Evolutionary conservation across 2,113 vertebrate species (phyloP).

Genomic region (Psammodynastes pulverulentus): DNA sequence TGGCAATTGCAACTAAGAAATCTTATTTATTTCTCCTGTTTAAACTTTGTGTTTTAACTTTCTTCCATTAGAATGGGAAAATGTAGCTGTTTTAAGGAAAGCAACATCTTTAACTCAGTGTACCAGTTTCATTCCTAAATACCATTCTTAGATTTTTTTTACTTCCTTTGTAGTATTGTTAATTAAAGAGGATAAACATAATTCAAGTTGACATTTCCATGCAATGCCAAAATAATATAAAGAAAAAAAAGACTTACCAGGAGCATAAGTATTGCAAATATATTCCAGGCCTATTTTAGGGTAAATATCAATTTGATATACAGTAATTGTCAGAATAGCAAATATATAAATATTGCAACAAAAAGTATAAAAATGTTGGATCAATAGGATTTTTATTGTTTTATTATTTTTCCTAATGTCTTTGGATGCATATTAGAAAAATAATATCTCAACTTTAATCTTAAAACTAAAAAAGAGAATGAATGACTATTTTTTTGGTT

Average conservation of each 20-base stretch:
- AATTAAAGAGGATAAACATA: constrained; percentile 53
- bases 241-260: constrained; percentile 29
- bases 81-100: constrained; percentile 12
- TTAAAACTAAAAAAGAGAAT: constrained; percentile 58
- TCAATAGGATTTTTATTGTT: constrained; percentile 58
- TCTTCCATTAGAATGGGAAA: constrained; percentile 58
- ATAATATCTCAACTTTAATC: constrained; percentile 59
- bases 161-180: constrained; percentile 52
- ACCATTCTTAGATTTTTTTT: constrained; percentile 43
- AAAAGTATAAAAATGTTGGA: constrained; percentile 62
- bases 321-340: constrained; percentile 51
- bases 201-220: constrained; percentile 58
- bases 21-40: constrained; percentile 73
- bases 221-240: constrained; percentile 32
- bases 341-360: constrained; percentile 57
- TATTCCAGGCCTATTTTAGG: constrained; percentile 53
- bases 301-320: constrained; percentile 58
- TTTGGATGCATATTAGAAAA: constrained; percentile 60
- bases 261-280: constrained; percentile 54
- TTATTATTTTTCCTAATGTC: constrained; percentile 45
- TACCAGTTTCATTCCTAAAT: constrained; percentile 25
- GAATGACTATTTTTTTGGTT: constrained; percentile 47
- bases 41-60: constrained; percentile 49
- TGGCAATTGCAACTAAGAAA: constrained; percentile 76
- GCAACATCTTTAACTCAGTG: constrained; percentile 4